Evolutionary conservation across 2,113 vertebrate genomes (phyloP).

Genomic region (Nerophis lumbriciformis): DNA sequence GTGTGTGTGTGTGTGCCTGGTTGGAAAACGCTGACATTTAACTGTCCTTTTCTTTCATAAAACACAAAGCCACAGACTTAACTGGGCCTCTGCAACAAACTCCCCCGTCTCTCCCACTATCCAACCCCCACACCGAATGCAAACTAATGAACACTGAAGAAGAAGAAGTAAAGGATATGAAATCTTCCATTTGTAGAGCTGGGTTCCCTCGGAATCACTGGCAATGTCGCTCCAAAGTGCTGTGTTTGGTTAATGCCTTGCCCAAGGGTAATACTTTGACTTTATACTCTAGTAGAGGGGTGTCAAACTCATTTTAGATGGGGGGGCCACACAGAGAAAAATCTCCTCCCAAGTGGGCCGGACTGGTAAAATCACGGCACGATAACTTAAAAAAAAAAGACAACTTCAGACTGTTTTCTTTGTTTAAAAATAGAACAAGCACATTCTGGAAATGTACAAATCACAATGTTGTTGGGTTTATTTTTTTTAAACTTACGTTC

Average conservation of each 20-base stretch:
- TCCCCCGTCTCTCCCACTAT: constrained; percentile 48
- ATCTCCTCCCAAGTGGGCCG: too few relatives aligned
- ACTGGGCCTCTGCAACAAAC: constrained; percentile 59
- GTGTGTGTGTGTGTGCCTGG: constrained; percentile 27
- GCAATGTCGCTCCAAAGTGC: neutral
- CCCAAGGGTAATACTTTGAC: neutral
- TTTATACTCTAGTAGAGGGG: too few relatives aligned
- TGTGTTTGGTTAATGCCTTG: neutral
- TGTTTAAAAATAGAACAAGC: too few relatives aligned
- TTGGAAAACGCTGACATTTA: constrained; percentile 77
- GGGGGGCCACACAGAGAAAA: too few relatives aligned
- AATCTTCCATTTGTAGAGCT: constrained; percentile 16
- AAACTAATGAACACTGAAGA: constrained; percentile 41
- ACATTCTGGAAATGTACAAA: too few relatives aligned
- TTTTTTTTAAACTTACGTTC: too few relatives aligned
- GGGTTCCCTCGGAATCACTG: neutral
- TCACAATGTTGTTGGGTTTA: too few relatives aligned
- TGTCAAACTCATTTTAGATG: too few relatives aligned
- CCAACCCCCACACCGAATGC: constrained; percentile 16
- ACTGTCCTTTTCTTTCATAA: constrained; percentile 66
- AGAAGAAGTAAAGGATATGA: constrained; percentile 22
- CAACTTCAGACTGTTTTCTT: too few relatives aligned
- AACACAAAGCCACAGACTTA: constrained; percentile 74
- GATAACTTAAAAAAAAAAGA: too few relatives aligned
- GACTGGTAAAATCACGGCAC: too few relatives aligned